phyloP scores from a whole-genome alignment of 2,888 invertebrate species.

The Nomada fucata region DNA sequence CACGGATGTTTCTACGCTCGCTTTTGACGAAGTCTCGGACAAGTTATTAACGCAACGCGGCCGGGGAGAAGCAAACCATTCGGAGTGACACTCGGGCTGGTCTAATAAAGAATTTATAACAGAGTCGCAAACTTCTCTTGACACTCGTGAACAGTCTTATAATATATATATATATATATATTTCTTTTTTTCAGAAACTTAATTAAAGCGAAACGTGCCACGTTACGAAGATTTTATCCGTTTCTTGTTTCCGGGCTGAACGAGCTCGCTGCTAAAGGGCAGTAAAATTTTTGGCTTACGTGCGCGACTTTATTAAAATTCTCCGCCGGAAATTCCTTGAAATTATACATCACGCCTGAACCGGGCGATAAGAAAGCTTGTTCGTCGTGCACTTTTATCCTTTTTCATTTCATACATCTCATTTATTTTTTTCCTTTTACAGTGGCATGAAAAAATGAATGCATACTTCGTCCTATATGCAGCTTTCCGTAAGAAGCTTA shows the following conservation, averaged over 20 bases:
- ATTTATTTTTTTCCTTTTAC: background rate
- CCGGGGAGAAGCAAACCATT: slow-evolving; percentile 2
- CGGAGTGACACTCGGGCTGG: background rate
- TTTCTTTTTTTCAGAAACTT: slow-evolving; percentile 1
- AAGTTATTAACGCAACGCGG: slow-evolving; percentile 45
- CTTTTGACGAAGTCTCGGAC: slow-evolving; percentile 21
- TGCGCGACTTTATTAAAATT: slow-evolving; percentile 56
- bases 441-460: background rate
- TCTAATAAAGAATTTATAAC: slow-evolving; percentile 19
- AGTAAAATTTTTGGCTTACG: slow-evolving; percentile 48
- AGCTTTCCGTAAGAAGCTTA: background rate
- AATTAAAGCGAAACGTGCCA: slow-evolving; percentile 35
- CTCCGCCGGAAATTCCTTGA: slow-evolving; percentile 28
- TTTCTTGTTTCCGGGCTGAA: slow-evolving; percentile 44
- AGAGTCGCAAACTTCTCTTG: slow-evolving; percentile 1
- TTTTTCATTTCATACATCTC: slow-evolving; percentile 2
- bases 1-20: slow-evolving; percentile 25
- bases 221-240: slow-evolving; percentile 49
- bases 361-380: slow-evolving; percentile 29
- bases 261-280: slow-evolving; percentile 32
- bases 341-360: slow-evolving; percentile 41
- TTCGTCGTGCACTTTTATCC: background rate
- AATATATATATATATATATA: background rate
- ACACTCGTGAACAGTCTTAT: background rate
- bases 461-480: background rate